phyloP scores from a whole-genome alignment of 2,888 invertebrate genomes.

The Platynereis dumerilii region DNA sequence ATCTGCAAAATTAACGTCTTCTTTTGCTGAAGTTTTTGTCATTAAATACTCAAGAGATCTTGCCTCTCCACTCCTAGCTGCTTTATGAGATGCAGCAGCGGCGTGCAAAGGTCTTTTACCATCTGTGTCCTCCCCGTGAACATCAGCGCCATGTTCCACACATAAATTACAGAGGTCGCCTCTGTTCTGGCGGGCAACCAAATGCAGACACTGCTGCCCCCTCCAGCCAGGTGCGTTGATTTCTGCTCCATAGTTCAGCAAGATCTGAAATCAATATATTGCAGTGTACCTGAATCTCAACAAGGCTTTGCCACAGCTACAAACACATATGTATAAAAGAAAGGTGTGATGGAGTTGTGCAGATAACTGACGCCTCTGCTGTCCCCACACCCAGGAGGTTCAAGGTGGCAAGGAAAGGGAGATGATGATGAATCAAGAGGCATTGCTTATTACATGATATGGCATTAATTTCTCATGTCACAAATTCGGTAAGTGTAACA shows the following conservation, averaged over 20 bases:
- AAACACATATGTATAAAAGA: too few relatives aligned
- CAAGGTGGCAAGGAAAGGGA: too few relatives aligned
- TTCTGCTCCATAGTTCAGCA: slow-evolving; percentile 20
- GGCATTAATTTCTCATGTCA: too few relatives aligned
- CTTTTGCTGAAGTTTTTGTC: background rate
- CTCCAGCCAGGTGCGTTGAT: slow-evolving; percentile 7
- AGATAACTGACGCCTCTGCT: too few relatives aligned
- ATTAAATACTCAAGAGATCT: slow-evolving; percentile 10
- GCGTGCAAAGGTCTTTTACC: slow-evolving; percentile 13
- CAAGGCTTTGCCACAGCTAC: too few relatives aligned
- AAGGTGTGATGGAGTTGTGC: too few relatives aligned
- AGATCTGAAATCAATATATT: background rate
- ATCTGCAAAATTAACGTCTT: background rate
- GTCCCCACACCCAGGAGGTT: too few relatives aligned
- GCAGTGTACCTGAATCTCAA: too few relatives aligned
- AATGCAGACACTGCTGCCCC: slow-evolving; percentile 15
- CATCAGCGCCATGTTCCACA: slow-evolving; percentile 10
- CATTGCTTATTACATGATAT: too few relatives aligned
- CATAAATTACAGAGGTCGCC: background rate
- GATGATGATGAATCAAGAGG: too few relatives aligned
- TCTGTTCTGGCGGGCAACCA: slow-evolving; percentile 12
- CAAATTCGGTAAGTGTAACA: too few relatives aligned
- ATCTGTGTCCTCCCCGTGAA: background rate
- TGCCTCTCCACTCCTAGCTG: background rate
- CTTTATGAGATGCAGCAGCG: background rate